phyloP scores from a whole-genome alignment of 2,113 vertebrate species.

The Hemicordylus capensis region DNA sequence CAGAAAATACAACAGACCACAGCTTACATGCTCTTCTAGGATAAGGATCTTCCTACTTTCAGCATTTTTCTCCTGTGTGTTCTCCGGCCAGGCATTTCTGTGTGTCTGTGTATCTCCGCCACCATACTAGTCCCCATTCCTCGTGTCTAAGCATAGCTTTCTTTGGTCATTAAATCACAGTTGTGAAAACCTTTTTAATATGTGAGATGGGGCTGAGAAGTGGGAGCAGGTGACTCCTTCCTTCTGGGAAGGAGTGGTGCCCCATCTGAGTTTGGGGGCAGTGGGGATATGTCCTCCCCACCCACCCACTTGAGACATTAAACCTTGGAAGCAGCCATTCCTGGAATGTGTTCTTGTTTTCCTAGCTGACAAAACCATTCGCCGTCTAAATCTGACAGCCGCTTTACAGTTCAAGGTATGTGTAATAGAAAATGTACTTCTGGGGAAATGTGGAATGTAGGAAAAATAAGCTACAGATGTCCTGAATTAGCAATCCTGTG shows the following conservation, averaged over 20 bases:
- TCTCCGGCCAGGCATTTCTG: too few relatives aligned
- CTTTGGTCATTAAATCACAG: neutral
- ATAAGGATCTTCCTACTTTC: too few relatives aligned
- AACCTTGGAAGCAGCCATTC: constrained; percentile 30
- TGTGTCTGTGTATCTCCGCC: too few relatives aligned
- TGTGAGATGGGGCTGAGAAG: neutral
- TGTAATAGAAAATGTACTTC: constrained; percentile 12
- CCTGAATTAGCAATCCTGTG: constrained; percentile 38
- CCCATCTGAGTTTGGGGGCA: neutral
- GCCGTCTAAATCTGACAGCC: neutral
- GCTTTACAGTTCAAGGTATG: constrained; percentile 11
- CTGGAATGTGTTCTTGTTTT: constrained; percentile 18
- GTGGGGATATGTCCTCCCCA: neutral
- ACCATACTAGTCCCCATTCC: neutral
- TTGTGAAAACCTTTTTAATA: neutral
- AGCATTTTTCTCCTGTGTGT: too few relatives aligned
- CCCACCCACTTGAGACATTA: neutral
- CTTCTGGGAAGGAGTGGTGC: neutral
- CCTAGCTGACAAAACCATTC: constrained; percentile 10
- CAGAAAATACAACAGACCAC: too few relatives aligned
- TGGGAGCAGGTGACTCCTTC: too few relatives aligned
- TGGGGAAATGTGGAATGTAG: constrained; percentile 6
- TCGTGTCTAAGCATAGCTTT: neutral
- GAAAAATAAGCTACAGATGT: constrained; percentile 11
- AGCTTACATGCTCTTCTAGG: too few relatives aligned